Base-by-base conservation (phyloP, 2,888 invertebrate species). In the Philereme transversata region DNA sequence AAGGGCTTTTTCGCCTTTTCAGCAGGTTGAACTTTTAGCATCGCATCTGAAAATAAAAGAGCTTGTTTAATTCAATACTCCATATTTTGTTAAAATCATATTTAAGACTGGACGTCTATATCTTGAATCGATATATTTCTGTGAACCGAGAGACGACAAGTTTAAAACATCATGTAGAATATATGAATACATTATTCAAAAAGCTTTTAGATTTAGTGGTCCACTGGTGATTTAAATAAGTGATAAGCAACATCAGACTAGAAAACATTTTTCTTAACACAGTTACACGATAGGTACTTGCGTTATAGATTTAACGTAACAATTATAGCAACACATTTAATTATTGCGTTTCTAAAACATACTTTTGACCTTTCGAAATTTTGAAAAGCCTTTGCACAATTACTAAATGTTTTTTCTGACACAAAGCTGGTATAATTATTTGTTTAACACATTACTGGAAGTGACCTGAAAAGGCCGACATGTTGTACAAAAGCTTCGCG, bases 381-480 rank as follows among this genome's bases (percentile, higher is more conserved):
- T 22, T 22, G 22, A 22, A 3, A 52, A 57, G 36, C 22, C 46
- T 43, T 6, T 34, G 34, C 43, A 43, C 8, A 7, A 11, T 7
- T 45, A 74, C 73, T 22, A 74, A 73, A 74, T 71, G 67, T 74
- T 78, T 77, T n/a, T 77, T 40, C 79, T 74, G 71, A 71, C 76
- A 83, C 79, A 81, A 81, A 76, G 69, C 68, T 69, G 63, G 70
- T 77, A 79, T 83, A 84, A 87, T 86, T 84, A 86, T 87, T 84
- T 83, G 83, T 86, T 82, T 78, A 81, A 80, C 84, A 82, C 76
- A 83, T 82, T 82, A 83, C 78, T 90, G 86, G 83, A 84, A 85
- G 78, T 87, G 90, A 88, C 87, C 88, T 89, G 83, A 88, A 90
- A 88, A 84, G 87, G 83, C 87, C 84, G 86, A 83, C 83, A 71